phyloP scores from a whole-genome alignment of 1,140 invertebrate species.

The Drosophila pachea region DNA sequence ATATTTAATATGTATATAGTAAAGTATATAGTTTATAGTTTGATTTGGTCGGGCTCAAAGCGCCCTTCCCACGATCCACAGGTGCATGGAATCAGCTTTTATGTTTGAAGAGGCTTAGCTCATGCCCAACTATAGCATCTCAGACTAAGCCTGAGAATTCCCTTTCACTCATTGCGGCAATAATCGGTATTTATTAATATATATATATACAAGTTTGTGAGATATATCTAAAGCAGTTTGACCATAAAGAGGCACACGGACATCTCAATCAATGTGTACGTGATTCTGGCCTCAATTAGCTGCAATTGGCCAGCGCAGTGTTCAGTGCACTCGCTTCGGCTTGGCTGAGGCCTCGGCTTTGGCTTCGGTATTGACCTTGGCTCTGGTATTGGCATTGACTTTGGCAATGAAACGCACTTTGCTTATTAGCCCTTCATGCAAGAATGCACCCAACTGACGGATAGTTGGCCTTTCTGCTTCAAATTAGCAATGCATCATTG shows the following conservation, averaged over 20 bases:
- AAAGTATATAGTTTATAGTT: background rate
- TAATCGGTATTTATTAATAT: constrained; percentile 9
- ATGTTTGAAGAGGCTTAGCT: constrained; percentile 64
- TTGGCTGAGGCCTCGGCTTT: constrained; percentile 23
- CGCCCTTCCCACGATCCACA: constrained; percentile 18
- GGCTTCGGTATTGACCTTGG: constrained; percentile 19
- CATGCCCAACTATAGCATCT: constrained; percentile 51
- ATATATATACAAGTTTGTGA: constrained; percentile 3
- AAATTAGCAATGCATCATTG: too few relatives aligned
- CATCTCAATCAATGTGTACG: constrained; percentile 67
- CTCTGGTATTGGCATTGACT: constrained; percentile 57
- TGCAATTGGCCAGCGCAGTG: constrained; percentile 21
- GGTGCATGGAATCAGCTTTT: constrained; percentile 40
- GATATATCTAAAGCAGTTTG: constrained; percentile 44
- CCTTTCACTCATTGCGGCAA: constrained; percentile 58
- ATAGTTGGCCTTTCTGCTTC: constrained; percentile 11
- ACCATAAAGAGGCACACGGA: constrained; percentile 46
- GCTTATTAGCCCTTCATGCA: constrained; percentile 58
- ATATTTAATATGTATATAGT: background rate
- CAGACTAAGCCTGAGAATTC: constrained; percentile 30
- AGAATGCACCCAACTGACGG: constrained; percentile 62
- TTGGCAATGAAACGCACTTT: constrained; percentile 58
- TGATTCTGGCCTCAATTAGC: constrained; percentile 63
- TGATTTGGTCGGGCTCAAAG: constrained; percentile 1
- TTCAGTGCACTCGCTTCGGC: background rate